Evolutionary conservation across 2,113 vertebrate species (phyloP).

Genomic region (Ranitomeya imitator): DNA sequence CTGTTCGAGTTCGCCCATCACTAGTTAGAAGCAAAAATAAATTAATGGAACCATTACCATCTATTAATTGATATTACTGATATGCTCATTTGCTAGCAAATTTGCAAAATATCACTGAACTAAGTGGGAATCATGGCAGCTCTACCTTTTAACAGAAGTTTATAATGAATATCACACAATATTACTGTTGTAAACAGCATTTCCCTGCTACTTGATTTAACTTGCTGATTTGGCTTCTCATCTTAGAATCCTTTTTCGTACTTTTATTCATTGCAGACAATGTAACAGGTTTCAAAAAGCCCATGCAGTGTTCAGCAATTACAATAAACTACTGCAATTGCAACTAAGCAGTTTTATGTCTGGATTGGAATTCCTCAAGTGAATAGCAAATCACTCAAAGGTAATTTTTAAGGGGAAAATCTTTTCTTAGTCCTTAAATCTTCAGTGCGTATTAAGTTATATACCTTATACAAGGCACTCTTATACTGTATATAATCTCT

Average conservation of each 20-base stretch:
- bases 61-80: too few species aligned
- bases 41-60: too few species aligned
- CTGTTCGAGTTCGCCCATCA: too few species aligned
- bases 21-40: too few species aligned
- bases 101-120: background rate
- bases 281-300: conserved; percentile 21
- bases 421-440: background rate
- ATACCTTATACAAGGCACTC: background rate
- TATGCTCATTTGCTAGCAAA: background rate
- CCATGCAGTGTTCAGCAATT: conserved; percentile 32
- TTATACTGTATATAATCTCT: conserved; percentile 13
- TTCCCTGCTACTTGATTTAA: conserved; percentile 35
- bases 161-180: background rate
- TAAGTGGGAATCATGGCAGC: background rate
- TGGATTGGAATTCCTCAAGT: conserved; percentile 5
- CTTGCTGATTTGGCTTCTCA: conserved; percentile 36
- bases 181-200: background rate
- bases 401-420: conserved; percentile 10
- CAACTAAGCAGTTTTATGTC: conserved; percentile 30
- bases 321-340: conserved; percentile 32
- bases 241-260: conserved; percentile 22
- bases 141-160: background rate
- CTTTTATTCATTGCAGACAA: conserved; percentile 36
- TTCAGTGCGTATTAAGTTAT: background rate
- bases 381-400: conserved; percentile 20